Base-by-base conservation (phyloP, 2,797 vertebrate genomes). In the Hydrocynus forskahlii region DNA sequence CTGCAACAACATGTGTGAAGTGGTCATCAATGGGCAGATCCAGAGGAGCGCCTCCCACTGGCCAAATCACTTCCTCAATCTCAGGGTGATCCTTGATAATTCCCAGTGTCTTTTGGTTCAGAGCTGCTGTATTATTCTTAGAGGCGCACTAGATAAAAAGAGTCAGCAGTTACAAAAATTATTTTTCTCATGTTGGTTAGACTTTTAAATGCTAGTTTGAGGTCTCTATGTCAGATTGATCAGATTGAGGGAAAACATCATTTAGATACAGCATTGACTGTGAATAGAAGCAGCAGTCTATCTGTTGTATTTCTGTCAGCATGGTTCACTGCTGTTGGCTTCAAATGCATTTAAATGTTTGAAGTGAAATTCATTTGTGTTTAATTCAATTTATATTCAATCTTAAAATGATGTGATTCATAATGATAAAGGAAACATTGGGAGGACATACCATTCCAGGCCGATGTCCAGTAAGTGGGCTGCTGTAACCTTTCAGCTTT, bases 51-150 rank as follows among this genome's bases (percentile, higher is more conserved):
- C 91, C 91, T 0, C 92, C 94, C 0, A 95, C 92, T 0, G 95
- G 94, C 4, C 86, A 89, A 77, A 96, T 93, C 75, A 94, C 88
- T 0, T 93, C 91, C 78, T 96, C 95, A 3, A 96, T 95, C 79
- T 96, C 95, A 0, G 95, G 93, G 78, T 95, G 88, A 84, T 95
- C 94, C 40, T 90, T 88, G 76, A 95, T 94, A 76, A 95, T 88
- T 2, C 87, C 90, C 14, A 96, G 89, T 75, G 91, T 93, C 76
- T 93, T 94, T 76, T 91, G 83, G 70, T 91, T 89, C n/a, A 92
- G 88, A 52, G 86, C 88, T 0, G 87, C 54, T 5, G 91, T 84
- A 0, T 89, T 77, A 81, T 92, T 93, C 69, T 87, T 93, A 5
- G 85, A 91, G 50, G 75, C 87, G 77, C 95, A 95, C 95, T 95